phyloP scores from a whole-genome alignment of 1,140 invertebrate species.

The Triops cancriformis region DNA sequence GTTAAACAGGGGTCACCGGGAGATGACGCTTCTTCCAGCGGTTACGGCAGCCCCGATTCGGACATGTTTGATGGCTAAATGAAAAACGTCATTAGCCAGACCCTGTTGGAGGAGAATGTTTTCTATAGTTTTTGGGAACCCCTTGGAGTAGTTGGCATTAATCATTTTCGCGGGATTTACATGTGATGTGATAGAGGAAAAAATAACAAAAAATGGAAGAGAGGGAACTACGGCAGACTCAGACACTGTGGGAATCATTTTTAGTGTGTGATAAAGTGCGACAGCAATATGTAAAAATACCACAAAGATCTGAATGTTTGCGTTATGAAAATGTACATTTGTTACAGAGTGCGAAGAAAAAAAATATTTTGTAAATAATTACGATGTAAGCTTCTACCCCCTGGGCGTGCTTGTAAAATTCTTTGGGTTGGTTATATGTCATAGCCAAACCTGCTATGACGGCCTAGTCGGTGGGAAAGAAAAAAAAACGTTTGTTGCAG shows the following conservation, averaged over 20 bases:
- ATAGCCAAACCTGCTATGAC: background rate
- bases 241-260: background rate
- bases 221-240: background rate
- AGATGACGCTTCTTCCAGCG: conserved; percentile 24
- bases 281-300: background rate
- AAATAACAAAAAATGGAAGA: background rate
- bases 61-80: conserved; percentile 19
- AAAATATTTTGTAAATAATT: conserved; percentile 11
- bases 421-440: background rate
- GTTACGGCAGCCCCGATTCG: conserved; percentile 26
- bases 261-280: conserved; percentile 7
- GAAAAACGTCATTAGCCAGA: background rate
- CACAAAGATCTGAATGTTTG: background rate
- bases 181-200: background rate
- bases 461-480: background rate
- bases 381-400: background rate
- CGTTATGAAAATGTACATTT: background rate
- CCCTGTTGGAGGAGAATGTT: no score
- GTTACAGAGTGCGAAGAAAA: background rate
- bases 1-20: conserved; percentile 24
- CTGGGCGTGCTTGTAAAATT: background rate
- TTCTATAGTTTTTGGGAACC: no score
- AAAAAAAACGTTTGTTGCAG: background rate
- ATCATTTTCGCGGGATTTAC: background rate
- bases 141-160: background rate